These are phyloP conservation scores for Dendropsophus ebraccatus DNA, from an alignment of 2,113 vertebrate species.

Conservation along the genomic window DNA sequence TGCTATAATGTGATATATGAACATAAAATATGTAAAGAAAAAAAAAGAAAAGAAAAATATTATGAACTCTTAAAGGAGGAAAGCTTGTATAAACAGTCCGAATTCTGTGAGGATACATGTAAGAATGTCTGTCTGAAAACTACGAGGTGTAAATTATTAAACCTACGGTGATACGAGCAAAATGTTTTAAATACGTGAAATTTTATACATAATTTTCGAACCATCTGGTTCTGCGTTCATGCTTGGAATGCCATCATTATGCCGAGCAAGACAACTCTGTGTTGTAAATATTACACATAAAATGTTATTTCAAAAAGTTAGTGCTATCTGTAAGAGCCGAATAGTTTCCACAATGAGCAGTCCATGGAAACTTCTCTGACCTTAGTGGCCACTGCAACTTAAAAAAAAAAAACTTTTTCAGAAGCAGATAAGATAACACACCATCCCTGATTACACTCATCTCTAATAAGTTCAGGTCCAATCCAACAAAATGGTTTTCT, in stretches of 20 bases:
- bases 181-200: constrained; percentile 39
- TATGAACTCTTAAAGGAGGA: neutral
- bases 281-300: constrained; percentile 46
- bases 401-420: neutral
- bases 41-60: neutral
- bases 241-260: constrained; percentile 34
- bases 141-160: constrained; percentile 1
- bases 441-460: too few species aligned
- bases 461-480: neutral
- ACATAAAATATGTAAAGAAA: neutral
- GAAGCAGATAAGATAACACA: too few species aligned
- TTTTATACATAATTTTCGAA: constrained; percentile 42
- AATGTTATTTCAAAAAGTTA: neutral
- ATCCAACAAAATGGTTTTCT: neutral
- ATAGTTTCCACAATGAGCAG: constrained; percentile 13
- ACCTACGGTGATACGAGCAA: constrained; percentile 10
- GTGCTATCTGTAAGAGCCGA: constrained; percentile 7
- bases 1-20: too few species aligned
- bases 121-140: constrained; percentile 6
- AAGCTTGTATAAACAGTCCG: neutral
- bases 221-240: constrained; percentile 26
- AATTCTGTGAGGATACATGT: neutral
- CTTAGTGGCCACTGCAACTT: neutral
- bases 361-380: neutral
- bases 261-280: constrained; percentile 6